Base-by-base conservation (phyloP, 1,140 invertebrate genomes). In the Pseudomyrmex gracilis region DNA sequence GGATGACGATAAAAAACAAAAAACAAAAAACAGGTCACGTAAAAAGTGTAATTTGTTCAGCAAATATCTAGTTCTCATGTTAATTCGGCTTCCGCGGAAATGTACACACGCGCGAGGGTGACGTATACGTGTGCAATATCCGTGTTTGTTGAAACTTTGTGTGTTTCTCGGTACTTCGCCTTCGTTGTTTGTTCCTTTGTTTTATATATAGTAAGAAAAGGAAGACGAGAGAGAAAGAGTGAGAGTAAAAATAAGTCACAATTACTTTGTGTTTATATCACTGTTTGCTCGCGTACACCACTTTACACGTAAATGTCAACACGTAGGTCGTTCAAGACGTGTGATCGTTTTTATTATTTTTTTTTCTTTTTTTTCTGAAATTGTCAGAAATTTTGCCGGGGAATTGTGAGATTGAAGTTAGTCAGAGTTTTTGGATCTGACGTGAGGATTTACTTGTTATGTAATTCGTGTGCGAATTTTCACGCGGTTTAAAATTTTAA, bases 221-320 rank as follows among this genome's bases (percentile, higher is more conserved):
- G 17, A 67, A 43, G 13, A 58, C 53, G 70, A 80, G 58, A 60
- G 58, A 45, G 34, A 10, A 45, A 51, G 58, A 47, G 24, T 47
- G 58, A 60, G 58, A 45, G 34, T 15, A 45, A 51, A 70, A 47
- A 47, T 47, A 12, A 34, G 47, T 78, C 24, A 80, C 47, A 15
- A 20, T 7, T 70, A 47, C 17, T 45, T 53, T 2, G 17, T 24
- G 5, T 57, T 47, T 57, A 47, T 71, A 34, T 17, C 45, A 70
- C 70, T 49, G 70, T 71, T 24, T 58, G 43, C 66, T 60, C 43
- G 45, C 43, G 45, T 67, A 53, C 5, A 34, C 5, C n/a, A 49
- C 9, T 67, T 53, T 34, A 22, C 20, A 34, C 34, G 24, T 80
- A 80, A 80, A 80, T 70, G 76, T 71, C 76, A 80, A 15, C 34